A percentile compares a stretch with the other conserved stretches of the same genome.
These are phyloP conservation scores for Urocynchramus pylzowi DNA, from an alignment of 2,113 vertebrate genomes.

Conservation along the genomic window DNA sequence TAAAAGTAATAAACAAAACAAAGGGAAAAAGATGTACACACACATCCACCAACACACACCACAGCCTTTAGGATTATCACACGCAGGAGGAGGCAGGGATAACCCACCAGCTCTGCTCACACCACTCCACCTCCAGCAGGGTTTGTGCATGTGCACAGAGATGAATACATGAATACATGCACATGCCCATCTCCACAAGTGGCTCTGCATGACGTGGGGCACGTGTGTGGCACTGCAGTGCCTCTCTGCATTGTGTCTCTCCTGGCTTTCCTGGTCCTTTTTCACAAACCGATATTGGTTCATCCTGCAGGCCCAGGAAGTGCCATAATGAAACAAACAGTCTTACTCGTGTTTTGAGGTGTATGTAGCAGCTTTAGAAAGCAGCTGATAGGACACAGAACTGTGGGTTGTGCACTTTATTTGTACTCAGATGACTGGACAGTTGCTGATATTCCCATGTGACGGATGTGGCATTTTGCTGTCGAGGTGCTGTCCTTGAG, in stretches of 20 bases:
- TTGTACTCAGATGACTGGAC: neutral
- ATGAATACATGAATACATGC: fast-evolving
- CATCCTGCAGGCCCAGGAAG: fast-evolving
- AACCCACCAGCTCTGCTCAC: neutral
- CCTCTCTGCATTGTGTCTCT: fast-evolving
- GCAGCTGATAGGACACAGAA: neutral
- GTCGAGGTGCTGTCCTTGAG: conserved; percentile 36
- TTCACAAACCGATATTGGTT: fast-evolving
- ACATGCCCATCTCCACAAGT: neutral
- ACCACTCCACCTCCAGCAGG: neutral
- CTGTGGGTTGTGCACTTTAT: neutral
- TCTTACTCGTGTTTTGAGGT: fast-evolving
- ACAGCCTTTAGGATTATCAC: neutral
- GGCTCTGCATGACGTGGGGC: fast-evolving
- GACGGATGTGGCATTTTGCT: conserved; percentile 10
- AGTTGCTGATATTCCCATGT: neutral
- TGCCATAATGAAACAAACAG: fast-evolving
- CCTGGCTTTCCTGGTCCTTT: neutral
- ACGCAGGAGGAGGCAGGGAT: neutral
- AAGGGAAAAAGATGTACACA: neutral
- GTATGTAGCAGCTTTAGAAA: neutral
- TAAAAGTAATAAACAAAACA: conserved; percentile 20
- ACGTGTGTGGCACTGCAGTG: fast-evolving
- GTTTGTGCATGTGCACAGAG: neutral
- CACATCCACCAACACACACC: neutral